phyloP scores from a whole-genome alignment of 2,888 invertebrate species.

The Itoplectis maculator region DNA sequence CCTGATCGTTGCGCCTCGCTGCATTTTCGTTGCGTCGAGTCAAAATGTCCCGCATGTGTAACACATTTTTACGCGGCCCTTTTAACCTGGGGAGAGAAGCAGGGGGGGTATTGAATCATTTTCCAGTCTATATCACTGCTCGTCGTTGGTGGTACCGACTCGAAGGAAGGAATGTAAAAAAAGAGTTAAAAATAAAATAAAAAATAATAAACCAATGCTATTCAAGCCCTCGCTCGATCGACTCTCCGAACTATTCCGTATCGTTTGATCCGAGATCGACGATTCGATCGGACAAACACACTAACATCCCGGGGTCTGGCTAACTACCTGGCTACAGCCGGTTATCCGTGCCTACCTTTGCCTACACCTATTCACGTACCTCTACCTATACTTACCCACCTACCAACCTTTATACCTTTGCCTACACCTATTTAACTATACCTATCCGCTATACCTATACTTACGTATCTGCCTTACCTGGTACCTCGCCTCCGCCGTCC shows the following conservation, averaged over 20 bases:
- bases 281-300: constrained; percentile 59
- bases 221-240: constrained; percentile 7
- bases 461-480: background rate
- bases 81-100: no score
- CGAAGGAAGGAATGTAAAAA: constrained; percentile 7
- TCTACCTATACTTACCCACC: no score
- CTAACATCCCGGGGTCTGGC: constrained; percentile 33
- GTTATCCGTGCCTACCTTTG: background rate
- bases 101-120: constrained; percentile 44
- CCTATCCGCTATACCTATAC: no score
- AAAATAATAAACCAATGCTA: no score
- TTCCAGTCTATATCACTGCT: constrained; percentile 35
- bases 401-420: no score
- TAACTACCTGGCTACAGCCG: background rate
- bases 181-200: constrained; percentile 7
- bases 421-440: no score
- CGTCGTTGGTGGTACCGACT: background rate
- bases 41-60: no score
- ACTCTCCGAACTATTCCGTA: constrained; percentile 51
- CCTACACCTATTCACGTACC: no score
- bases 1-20: constrained; percentile 35
- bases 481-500: constrained; percentile 20
- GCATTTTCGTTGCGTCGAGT: constrained; percentile 3
- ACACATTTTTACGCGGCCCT: constrained; percentile 19
- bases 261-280: constrained; percentile 62